A percentile compares a stretch with the other conserved stretches of the same genome.
Evolutionary conservation across 2,113 vertebrate species (phyloP).

Genomic region (Zosterops borbonicus): DNA sequence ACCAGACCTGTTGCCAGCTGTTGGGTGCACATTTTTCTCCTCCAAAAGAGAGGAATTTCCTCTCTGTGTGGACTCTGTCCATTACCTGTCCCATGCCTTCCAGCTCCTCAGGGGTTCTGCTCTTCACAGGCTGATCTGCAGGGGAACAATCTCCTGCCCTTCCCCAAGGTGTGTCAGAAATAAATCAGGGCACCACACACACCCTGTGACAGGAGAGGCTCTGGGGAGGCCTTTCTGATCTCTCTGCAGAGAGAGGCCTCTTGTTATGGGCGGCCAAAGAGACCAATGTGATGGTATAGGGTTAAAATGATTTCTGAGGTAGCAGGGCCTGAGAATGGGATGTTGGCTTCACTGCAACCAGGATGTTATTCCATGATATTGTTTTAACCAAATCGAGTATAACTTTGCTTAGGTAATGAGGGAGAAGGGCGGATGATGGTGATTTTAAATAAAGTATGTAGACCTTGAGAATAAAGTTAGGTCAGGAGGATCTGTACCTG

Average conservation of each 20-base stretch:
- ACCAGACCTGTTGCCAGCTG: neutral
- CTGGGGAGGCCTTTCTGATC: neutral
- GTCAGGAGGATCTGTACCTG: no score
- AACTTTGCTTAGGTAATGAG: no score
- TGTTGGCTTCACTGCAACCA: no score
- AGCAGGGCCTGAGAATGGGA: no score
- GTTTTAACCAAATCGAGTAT: no score
- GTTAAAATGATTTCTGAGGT: no score
- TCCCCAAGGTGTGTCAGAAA: neutral
- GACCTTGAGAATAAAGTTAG: no score
- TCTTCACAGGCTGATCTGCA: neutral
- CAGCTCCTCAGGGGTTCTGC: neutral
- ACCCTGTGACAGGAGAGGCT: neutral
- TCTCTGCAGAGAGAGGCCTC: neutral
- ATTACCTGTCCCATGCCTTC: neutral
- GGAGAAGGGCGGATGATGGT: no score
- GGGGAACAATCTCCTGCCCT: neutral
- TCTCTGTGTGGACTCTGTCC: neutral
- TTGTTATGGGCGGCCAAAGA: neutral
- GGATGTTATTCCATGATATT: no score
- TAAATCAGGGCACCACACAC: neutral
- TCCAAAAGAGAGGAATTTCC: fast-evolving
- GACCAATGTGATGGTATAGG: neutral
- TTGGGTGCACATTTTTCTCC: neutral
- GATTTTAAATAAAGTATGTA: no score